Conservation (phyloP, 2,113 vertebrate species). For the Scolopax mira region DNA sequence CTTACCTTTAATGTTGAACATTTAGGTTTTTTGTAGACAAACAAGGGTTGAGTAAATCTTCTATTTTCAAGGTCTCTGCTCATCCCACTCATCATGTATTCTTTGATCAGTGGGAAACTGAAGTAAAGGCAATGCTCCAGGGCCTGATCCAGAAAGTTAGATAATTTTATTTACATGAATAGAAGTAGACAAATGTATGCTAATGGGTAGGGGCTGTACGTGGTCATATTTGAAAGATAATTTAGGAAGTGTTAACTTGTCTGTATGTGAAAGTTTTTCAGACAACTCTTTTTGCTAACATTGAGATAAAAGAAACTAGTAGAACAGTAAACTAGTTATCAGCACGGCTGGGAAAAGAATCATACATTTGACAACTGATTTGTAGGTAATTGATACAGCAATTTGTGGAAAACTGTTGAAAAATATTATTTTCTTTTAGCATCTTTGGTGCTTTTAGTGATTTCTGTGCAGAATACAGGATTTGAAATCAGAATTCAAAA, state of each 20-base stretch:
- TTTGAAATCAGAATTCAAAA: background rate
- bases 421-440: background rate
- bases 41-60: slow-evolving; percentile 2
- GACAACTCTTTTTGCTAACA: background rate
- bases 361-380: background rate
- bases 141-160: background rate
- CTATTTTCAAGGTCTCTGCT: slow-evolving; percentile 6
- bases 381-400: background rate
- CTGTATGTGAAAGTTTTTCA: background rate
- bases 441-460: background rate
- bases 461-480: background rate
- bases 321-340: background rate
- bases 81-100: background rate
- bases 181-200: background rate
- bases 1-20: slow-evolving; percentile 22
- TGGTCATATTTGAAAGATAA: background rate
- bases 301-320: background rate
- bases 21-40: background rate
- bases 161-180: background rate
- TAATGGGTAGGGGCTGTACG: background rate
- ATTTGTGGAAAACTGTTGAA: background rate
- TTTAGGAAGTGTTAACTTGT: background rate
- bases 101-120: slow-evolving; percentile 27
- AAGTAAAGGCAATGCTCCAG: background rate
- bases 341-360: background rate